Evolutionary conservation across 2,888 invertebrate genomes (phyloP), one percentile per base, ranked within the genome.

Genomic region (Parochlus steinenii): DNA sequence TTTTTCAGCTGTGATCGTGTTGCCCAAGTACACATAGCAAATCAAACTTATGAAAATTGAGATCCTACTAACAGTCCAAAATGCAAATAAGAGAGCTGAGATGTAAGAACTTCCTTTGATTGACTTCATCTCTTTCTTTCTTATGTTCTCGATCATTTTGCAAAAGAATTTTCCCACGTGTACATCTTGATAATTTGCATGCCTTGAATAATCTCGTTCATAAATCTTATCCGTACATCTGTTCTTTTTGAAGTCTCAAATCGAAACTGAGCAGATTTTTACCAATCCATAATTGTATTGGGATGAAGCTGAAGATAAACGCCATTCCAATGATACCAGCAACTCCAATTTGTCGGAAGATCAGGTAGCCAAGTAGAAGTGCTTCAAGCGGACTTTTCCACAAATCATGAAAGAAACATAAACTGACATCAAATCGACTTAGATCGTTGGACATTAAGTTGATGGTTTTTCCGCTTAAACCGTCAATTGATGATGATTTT

Each of bases 361-460:
- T 59, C n/a, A 77, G 64, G 39, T 55, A 64, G 2, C 59, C 56
- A 26, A 58, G 50, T 3, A 58, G 31, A 1, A 58, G 11, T 1
- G 56, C 53, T 38, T 59, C 81, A 14, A 86, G 51, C 0, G 90
- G 86, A 0, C 86, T 89, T 40, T 90, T 76, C 87, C 90, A 89
- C 18, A 89, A 63, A 54, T 85, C 92, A 56, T 93, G 92, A 5
- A 89, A 60, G 53, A 92, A 83, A 44, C 86, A 71, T 36, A 87
- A 71, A 8, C 83, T 82, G 51, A 87, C 72, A 54, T 97, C 95
- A 55, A 95, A 90, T 35, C 82, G 71, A 48, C 81, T 83, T 42
- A 95, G 86, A 57, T 97, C 95, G 52, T 93, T 97, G 2, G 93
- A 89, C 39, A 97, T 63, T n/a, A 95, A 68, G 55, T 93, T 93